Evolutionary conservation across 2,113 vertebrate species (phyloP), one percentile per base, ranked within the genome.

Genomic region (Hypomesus transpacificus): DNA sequence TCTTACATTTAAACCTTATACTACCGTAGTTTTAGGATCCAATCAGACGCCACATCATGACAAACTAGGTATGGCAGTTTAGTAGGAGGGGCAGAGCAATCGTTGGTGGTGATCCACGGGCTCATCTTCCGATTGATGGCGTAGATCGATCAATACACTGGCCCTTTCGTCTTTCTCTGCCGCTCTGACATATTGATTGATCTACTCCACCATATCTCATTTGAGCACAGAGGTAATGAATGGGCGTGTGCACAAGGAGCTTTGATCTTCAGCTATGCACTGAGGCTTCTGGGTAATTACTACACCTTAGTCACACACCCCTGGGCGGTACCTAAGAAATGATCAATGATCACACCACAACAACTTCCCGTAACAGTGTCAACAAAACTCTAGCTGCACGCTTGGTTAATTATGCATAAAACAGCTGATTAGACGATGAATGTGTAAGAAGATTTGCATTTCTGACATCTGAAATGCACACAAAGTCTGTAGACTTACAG

Each of bases 321-420:
- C 59, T 53, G 0, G 73, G 56, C 66, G 14, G 50, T 14, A 13
- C 24, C 20, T 7, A 21, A 56, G 69, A 69, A 0, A 51, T 64
- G 72, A 82, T 80, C 71, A 60, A 73, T 70, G 75, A 71, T 76
- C 75, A 68, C 68, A 54, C 0, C 13, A 68, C 60, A 71, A 63
- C 74, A 53, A 73, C 50, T 11, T 46, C 39, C 39, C 39, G 39
- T 46, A 46, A 46, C 39, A 5, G 39, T 46, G 8, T 46, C 39
- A 46, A 46, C 39, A 46, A 46, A 46, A 46, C 39, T 11, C 39
- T 2, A 46, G 39, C 39, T 46, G 9, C 39, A 46, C 9, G 7
- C 39, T 46, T 46, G 39, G 39, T 46, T 46, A 46, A 46, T 46
- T 11, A 46, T 46, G 39, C 39, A 46, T 46, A 46, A 46, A 46